Percentiles rank a stretch among this genome's conserved stretches.
These are phyloP conservation scores for Brassicogethes aeneus DNA, from an alignment of 2,888 invertebrate genomes.

Conservation along the genomic window DNA sequence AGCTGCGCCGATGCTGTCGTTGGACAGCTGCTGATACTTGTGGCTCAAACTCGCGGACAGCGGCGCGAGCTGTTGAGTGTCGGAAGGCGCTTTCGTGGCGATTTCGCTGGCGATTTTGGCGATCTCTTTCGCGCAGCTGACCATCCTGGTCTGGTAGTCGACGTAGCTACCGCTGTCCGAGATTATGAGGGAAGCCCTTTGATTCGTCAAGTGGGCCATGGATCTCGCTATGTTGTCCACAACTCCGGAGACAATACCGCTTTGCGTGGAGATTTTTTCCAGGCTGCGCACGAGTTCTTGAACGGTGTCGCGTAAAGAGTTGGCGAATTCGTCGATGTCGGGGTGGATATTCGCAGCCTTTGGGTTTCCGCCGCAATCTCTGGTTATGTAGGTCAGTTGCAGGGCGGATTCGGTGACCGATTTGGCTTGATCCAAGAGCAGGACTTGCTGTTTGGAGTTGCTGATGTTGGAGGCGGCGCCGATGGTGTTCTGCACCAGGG, in stretches of 20 bases:
- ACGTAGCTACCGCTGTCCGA: slow-evolving; percentile 71
- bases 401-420: slow-evolving; percentile 91
- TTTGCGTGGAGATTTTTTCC: slow-evolving; percentile 75
- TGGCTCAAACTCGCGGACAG: slow-evolving; percentile 80
- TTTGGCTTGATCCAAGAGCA: slow-evolving; percentile 82
- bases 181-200: slow-evolving; percentile 63
- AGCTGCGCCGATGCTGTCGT: slow-evolving; percentile 86
- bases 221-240: slow-evolving; percentile 86
- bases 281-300: slow-evolving; percentile 71
- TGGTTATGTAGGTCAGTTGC: slow-evolving; percentile 74
- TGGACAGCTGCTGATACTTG: slow-evolving; percentile 76
- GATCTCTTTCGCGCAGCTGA: slow-evolving; percentile 88
- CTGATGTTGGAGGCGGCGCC: slow-evolving; percentile 86
- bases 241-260: slow-evolving; percentile 82
- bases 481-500: slow-evolving; percentile 72
- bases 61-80: slow-evolving; percentile 61
- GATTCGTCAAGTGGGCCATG: slow-evolving; percentile 72
- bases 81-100: slow-evolving; percentile 73
- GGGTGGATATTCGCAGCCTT: slow-evolving; percentile 74
- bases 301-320: slow-evolving; percentile 69
- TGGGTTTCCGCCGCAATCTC: slow-evolving; percentile 89
- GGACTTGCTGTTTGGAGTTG: slow-evolving; percentile 80
- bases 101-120: slow-evolving; percentile 89
- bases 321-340: slow-evolving; percentile 73
- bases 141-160: slow-evolving; percentile 97